Base-by-base conservation (phyloP, 2,888 invertebrate genomes). In the Pristionchus japonicus region DNA sequence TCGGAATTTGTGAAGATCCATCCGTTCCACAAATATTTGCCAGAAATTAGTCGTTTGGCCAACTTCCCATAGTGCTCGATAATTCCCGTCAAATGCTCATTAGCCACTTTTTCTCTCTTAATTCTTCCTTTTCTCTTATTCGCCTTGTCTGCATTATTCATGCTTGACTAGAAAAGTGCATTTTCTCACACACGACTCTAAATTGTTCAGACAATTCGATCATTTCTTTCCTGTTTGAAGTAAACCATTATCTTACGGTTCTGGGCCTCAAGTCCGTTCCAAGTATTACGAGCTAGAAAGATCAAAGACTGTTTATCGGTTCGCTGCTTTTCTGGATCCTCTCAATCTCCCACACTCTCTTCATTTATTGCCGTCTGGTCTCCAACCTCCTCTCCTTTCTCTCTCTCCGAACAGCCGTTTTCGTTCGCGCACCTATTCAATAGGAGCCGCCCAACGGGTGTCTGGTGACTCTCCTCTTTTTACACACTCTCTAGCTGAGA, bases 361-460 rank as follows among this genome's bases (percentile, higher is more conserved):
- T 43, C 1, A 17, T 1, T 47, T 23, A 11, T 77, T 9, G 27
- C 20, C 17, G 37, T 40, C 70, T 74, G 31, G 70, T 1, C 13
- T 40, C 34, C 77, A 2, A 23, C 1, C 15, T 77, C 43, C 17
- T 43, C 1, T 13, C 74, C 40, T 67, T 27, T 34, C 77, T 77
- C 77, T 43, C 77, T 77, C 77, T 27, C n/a, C 6, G 77, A 43
- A 77, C 77, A 77, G 77, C 77, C 43, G 77, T 77, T 77, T 47
- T 77, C 77, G 77, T 77, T 77, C 43, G 77, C 77, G 77, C 77
- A 77, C 77, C 40, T 31, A 74, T 74, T 74, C 37, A 47, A 47
- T 43, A 37, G 37, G 37, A 11, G 64, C 64, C 64, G 70, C 70
- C 70, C 20, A n/a, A 37, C 9, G 70, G 70, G 70, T 70, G 70